A percentile compares a stretch with the other conserved stretches of the same genome.
Conservation (phyloP, 2,797 vertebrate genomes). For the Acanthurus lineatus region DNA sequence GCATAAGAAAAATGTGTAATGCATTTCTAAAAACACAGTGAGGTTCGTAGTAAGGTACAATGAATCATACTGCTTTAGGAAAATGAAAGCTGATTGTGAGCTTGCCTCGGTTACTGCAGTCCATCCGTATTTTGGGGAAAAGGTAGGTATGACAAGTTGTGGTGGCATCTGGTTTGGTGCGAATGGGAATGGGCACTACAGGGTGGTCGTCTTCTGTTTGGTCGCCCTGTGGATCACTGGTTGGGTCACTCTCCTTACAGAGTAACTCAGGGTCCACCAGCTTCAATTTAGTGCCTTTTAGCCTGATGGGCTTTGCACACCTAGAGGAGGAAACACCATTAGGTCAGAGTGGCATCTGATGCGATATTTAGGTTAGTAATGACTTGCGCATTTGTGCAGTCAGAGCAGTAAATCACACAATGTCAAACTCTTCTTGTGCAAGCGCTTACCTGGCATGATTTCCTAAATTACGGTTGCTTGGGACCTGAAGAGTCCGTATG, state of each 20-base stretch:
- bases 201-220: slow-evolving; percentile 45
- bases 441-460: slow-evolving; percentile 89
- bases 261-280: slow-evolving; percentile 87
- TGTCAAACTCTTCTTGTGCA: background rate
- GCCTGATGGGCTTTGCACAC: slow-evolving; percentile 86
- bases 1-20: slow-evolving; percentile 41
- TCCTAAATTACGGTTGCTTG: slow-evolving; percentile 93
- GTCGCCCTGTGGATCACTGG: background rate
- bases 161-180: slow-evolving; percentile 86
- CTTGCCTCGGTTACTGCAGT: slow-evolving; percentile 94
- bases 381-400: background rate
- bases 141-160: slow-evolving; percentile 90
- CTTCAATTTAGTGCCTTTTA: slow-evolving; percentile 90
- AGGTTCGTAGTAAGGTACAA: background rate
- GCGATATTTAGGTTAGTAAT: slow-evolving; percentile 5
- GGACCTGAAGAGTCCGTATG: slow-evolving; percentile 92
- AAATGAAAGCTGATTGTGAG: slow-evolving; percentile 28
- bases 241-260: slow-evolving; percentile 81
- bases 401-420: background rate
- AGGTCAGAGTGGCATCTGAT: background rate
- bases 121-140: slow-evolving; percentile 90
- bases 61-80: slow-evolving; percentile 1
- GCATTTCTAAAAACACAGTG: slow-evolving; percentile 7
- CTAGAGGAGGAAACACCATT: slow-evolving; percentile 52
- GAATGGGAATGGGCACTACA: slow-evolving; percentile 60